Evolutionary conservation across 2,797 vertebrate species (phyloP), one percentile per base, ranked within the genome.

Genomic region (Poeciliopsis gracilis): DNA sequence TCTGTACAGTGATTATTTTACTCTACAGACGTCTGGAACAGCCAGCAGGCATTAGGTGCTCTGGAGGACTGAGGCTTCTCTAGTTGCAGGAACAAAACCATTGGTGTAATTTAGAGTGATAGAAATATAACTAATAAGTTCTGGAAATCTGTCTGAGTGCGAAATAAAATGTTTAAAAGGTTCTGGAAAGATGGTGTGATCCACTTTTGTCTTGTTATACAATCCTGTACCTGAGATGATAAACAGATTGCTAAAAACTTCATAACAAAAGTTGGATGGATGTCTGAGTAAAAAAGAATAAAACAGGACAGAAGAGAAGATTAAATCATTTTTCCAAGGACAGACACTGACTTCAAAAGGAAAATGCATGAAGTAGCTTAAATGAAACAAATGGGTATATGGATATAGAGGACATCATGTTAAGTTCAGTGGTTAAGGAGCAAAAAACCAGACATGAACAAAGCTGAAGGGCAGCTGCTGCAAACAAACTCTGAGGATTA

Each of bases 151-250:
- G n/a, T 13, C 57, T 6, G 28, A 61, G 15, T 7, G 28, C 5
- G 33, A 16, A 47, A 47, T 47, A 47, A 18, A 47, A 47, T 1
- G 15, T 16, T 80, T 2, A 77, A 69, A 75, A 86, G 81, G 85
- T 80, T 88, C 84, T 79, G 72, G 85, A 88, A 87, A 70, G 16
- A 82, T 61, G 77, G 70, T 81, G 82, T 84, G 82, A 90, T 86
- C 87, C 88, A 86, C 86, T 88, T 90, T 87, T 86, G 86, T 91
- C 85, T 87, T 90, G 86, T 88, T 76, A 87, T 87, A 79, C 55
- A 82, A 88, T 86, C 86, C 93, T 92, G 91, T 91, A 95, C 95
- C 96, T 96, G 95, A 97, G 95, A 95, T 96, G 91, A 93, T 87
- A 78, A 89, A 93, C 91, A 90, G 90, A 93, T 91, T 87, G 90